A percentile compares a stretch with the other conserved stretches of the same genome.
These are phyloP conservation scores for Diarsia mendica DNA, from an alignment of 2,888 invertebrate genomes.

Conservation along the genomic window DNA sequence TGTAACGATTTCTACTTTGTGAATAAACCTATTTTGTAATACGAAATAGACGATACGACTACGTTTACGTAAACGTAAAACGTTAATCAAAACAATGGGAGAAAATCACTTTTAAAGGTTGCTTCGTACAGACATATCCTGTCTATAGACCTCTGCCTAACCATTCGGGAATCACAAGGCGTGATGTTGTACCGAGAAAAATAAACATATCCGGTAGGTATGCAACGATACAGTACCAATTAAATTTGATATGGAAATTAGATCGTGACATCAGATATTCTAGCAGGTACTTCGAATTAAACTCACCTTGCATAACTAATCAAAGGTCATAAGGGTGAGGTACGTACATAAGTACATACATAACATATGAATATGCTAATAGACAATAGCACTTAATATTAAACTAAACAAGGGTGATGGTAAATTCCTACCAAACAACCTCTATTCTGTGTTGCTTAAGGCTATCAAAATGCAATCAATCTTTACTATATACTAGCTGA, in stretches of 20 bases:
- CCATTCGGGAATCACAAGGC: background rate
- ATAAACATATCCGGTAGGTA: background rate
- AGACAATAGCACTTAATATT: background rate
- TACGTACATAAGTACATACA: conserved; percentile 1
- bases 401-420: background rate
- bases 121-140: too few species aligned
- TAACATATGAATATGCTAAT: conserved; percentile 32
- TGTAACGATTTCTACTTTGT: too few species aligned
- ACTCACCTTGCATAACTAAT: conserved; percentile 27
- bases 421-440: background rate
- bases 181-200: too few species aligned
- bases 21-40: too few species aligned
- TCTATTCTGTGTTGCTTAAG: background rate
- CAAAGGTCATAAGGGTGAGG: conserved; percentile 29
- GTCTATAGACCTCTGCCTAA: background rate
- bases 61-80: too few species aligned
- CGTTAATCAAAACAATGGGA: too few species aligned
- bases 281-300: conserved; percentile 6
- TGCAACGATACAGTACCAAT: conserved; percentile 2
- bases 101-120: too few species aligned
- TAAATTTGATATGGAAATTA: conserved; percentile 6
- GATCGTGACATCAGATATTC: conserved; percentile 1
- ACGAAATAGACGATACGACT: too few species aligned
- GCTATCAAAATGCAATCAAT: background rate
- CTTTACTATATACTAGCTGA: too few species aligned